Conservation (phyloP, 2,888 invertebrate species). For the Flexamia atlantica region DNA sequence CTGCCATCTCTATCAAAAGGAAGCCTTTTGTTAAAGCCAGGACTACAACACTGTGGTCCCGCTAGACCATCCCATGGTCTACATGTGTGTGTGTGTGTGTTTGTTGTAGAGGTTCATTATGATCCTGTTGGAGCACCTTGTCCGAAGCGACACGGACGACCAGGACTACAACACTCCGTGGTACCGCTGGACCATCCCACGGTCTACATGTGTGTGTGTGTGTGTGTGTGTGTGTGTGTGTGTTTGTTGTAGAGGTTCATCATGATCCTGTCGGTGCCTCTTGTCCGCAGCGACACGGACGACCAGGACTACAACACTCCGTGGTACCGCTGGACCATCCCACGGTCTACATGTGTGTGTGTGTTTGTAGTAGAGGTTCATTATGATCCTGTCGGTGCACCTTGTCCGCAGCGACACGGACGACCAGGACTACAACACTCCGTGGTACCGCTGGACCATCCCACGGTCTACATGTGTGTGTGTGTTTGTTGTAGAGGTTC, state of each 20-base stretch:
- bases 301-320: constrained; percentile 94
- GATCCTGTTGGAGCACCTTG: constrained; percentile 97
- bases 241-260: constrained; percentile 86
- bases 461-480: too few relatives aligned
- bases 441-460: constrained; percentile 98
- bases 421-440: constrained; percentile 93
- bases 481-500: constrained; percentile 83
- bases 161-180: constrained; percentile 95
- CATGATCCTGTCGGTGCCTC: constrained; percentile 97
- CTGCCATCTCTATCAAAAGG: too few relatives aligned
- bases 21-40: too few relatives aligned
- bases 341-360: too few relatives aligned
- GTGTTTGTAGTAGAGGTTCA: constrained; percentile 85
- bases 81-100: too few relatives aligned
- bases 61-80: constrained; percentile 96
- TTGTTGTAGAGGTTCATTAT: constrained; percentile 91
- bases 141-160: constrained; percentile 93
- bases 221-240: too few relatives aligned
- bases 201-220: too few relatives aligned
- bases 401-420: constrained; percentile 95
- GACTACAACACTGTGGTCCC: constrained; percentile 97
- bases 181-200: constrained; percentile 97
- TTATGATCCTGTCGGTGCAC: constrained; percentile 98
- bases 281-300: constrained; percentile 94
- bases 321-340: constrained; percentile 98